phyloP scores from a whole-genome alignment of 2,797 vertebrate species.

The Bradypus variegatus region DNA sequence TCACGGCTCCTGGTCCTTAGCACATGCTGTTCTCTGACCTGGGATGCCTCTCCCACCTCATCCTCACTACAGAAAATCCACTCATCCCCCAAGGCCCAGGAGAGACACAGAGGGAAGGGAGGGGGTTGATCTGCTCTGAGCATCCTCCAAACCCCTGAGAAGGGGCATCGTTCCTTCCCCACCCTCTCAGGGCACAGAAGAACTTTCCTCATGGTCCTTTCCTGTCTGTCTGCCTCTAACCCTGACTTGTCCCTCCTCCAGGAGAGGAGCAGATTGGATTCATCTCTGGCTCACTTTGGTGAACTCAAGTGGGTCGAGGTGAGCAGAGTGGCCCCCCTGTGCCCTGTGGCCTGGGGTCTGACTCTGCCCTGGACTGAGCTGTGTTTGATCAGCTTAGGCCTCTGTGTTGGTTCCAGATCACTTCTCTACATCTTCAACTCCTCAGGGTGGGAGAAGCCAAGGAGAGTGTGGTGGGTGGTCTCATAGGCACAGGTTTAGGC shows the following conservation, averaged over 20 bases:
- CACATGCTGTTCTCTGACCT: neutral
- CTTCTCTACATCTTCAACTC: neutral
- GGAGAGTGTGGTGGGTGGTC: neutral
- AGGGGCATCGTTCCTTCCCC: neutral
- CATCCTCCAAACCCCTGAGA: fast-evolving
- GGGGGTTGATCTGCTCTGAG: neutral
- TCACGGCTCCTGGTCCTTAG: neutral
- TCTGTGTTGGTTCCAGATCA: neutral
- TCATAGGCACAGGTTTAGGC: neutral
- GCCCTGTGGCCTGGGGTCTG: neutral
- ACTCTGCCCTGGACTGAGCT: neutral
- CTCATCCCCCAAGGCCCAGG: neutral
- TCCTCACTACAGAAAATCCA: neutral
- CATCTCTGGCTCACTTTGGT: neutral
- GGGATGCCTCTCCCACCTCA: neutral
- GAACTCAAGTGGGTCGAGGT: neutral
- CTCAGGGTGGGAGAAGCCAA: fast-evolving
- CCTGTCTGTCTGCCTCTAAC: neutral
- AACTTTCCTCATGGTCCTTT: fast-evolving
- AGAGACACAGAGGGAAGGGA: no score
- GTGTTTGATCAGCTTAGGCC: neutral
- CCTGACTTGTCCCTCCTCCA: neutral
- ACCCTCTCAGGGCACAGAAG: neutral
- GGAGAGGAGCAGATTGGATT: neutral
- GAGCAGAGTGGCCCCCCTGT: neutral